These are phyloP conservation scores for Eubucco bourcierii DNA, from an alignment of 2,113 vertebrate species.

Conservation along the genomic window DNA sequence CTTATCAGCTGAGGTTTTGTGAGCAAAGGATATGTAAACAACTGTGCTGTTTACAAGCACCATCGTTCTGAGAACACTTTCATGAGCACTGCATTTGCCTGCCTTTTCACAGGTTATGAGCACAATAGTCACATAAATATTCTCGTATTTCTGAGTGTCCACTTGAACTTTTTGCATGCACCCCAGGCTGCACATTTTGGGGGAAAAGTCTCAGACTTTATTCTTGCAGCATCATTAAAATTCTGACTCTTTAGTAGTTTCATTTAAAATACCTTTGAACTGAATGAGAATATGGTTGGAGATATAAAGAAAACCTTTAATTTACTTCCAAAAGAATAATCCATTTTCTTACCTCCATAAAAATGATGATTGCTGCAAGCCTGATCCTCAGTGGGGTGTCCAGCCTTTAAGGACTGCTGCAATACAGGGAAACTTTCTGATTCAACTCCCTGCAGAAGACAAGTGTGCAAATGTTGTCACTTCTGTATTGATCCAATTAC, in stretches of 20 bases:
- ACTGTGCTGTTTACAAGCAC: not conserved
- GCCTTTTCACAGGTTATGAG: not conserved
- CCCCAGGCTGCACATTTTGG: not conserved
- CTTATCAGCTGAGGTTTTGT: not conserved
- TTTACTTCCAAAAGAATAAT: not conserved
- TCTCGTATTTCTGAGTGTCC: not conserved
- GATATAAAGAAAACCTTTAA: not conserved
- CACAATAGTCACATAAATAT: not conserved
- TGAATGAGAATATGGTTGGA: not conserved
- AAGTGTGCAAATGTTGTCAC: not conserved
- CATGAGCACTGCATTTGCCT: not conserved
- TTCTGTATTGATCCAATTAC: not conserved
- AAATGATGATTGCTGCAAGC: constrained; percentile 79
- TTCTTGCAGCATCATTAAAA: not conserved
- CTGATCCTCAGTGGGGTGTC: constrained; percentile 75
- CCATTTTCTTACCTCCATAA: constrained; percentile 79
- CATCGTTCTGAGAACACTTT: not conserved
- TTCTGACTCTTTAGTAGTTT: not conserved
- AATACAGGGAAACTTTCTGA: constrained; percentile 84
- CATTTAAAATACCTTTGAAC: not conserved
- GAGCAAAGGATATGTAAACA: not conserved
- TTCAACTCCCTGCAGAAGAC: constrained; percentile 83
- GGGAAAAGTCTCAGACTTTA: not conserved
- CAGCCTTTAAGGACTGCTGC: constrained; percentile 81
- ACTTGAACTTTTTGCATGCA: not conserved